These are phyloP conservation scores for Deilephila porcellus DNA, from an alignment of 2,888 invertebrate species.

Conservation along the genomic window DNA sequence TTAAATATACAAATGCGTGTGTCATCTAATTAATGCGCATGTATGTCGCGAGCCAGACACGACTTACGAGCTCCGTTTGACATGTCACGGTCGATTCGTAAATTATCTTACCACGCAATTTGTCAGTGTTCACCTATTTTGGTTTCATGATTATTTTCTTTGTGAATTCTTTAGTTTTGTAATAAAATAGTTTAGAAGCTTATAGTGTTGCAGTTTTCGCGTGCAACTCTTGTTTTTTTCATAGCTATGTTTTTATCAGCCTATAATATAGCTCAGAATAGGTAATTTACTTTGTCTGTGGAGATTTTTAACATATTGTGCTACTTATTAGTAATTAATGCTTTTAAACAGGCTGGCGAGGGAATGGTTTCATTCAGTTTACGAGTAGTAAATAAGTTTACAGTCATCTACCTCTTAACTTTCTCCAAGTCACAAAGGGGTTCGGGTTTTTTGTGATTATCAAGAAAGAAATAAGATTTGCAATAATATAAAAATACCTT, in stretches of 20 bases:
- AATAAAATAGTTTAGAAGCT: neutral
- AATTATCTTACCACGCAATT: constrained; percentile 17
- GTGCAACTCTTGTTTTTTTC: too few species aligned
- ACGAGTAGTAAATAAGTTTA: too few species aligned
- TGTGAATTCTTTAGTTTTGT: neutral
- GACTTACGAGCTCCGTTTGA: neutral
- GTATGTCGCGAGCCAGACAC: neutral
- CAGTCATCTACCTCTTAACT: too few species aligned
- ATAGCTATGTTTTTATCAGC: too few species aligned
- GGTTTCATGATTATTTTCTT: constrained; percentile 1
- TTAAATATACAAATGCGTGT: constrained; percentile 12
- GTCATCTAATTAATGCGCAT: constrained; percentile 12
- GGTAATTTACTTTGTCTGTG: too few species aligned
- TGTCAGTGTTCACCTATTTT: constrained; percentile 15
- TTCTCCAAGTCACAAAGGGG: too few species aligned
- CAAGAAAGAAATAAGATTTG: neutral
- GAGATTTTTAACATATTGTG: too few species aligned
- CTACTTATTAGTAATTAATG: too few species aligned
- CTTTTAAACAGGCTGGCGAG: too few species aligned
- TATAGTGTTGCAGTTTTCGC: too few species aligned
- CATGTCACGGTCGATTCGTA: constrained; percentile 10
- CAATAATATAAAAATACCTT: neutral
- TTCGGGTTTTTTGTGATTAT: neutral
- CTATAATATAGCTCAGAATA: too few species aligned
- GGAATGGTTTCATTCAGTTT: too few species aligned